phyloP scores from a whole-genome alignment of 2,113 vertebrate species.

The Manacus vitellinus region DNA sequence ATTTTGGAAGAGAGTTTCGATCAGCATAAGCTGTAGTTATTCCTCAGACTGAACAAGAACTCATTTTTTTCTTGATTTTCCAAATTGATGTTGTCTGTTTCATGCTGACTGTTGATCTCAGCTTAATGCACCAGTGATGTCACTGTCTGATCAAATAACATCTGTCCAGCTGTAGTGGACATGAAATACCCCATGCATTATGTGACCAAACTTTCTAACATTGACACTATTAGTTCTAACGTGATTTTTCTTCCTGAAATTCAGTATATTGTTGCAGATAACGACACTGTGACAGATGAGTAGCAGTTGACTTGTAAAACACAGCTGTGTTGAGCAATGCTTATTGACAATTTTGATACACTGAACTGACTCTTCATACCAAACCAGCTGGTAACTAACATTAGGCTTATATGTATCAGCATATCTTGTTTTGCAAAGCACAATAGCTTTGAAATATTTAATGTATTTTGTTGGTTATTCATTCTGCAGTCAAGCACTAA shows the following conservation, averaged over 20 bases:
- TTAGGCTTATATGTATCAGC: neutral
- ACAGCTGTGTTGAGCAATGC: neutral
- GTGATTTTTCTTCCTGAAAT: neutral
- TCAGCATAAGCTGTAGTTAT: neutral
- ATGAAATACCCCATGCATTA: neutral
- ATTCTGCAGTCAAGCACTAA: constrained; percentile 54
- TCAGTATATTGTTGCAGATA: neutral
- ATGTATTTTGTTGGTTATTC: constrained; percentile 53
- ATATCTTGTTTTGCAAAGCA: constrained; percentile 39
- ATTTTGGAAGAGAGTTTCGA: neutral
- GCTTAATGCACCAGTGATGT: neutral
- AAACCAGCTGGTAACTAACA: constrained; percentile 34
- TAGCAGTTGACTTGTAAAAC: neutral
- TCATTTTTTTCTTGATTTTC: neutral
- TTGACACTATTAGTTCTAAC: neutral
- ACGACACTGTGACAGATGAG: constrained; percentile 12
- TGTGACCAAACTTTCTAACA: neutral
- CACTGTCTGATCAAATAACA: neutral
- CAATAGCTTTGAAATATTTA: constrained; percentile 54
- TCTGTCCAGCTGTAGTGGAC: neutral
- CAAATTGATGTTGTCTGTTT: neutral
- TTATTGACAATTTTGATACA: constrained; percentile 20
- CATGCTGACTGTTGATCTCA: neutral
- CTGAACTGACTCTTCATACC: neutral
- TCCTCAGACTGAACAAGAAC: neutral